Evolutionary conservation across 2,888 invertebrate genomes (phyloP).

Genomic region (Mycalesis mineus): DNA sequence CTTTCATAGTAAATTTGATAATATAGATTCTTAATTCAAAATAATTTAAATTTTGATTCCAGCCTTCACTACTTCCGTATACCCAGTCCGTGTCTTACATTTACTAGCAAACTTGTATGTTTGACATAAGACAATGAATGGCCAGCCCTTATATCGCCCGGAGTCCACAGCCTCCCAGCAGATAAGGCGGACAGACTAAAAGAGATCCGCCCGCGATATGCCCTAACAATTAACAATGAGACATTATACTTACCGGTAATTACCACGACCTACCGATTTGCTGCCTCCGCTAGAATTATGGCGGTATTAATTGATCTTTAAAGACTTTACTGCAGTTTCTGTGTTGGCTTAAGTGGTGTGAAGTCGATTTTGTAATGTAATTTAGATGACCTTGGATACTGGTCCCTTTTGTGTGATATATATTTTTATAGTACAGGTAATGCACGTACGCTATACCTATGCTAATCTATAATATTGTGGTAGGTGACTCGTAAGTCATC

Average conservation of each 20-base stretch:
- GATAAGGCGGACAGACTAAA: slow-evolving; percentile 66
- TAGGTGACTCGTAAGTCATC: too few species aligned
- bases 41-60: too few species aligned
- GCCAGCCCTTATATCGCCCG: slow-evolving; percentile 39
- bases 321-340: too few species aligned
- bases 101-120: background rate
- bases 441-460: too few species aligned
- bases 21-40: too few species aligned
- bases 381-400: too few species aligned
- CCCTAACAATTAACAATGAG: slow-evolving; percentile 76
- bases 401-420: too few species aligned
- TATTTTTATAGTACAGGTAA: too few species aligned
- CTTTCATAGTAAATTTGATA: too few species aligned
- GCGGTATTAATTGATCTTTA: slow-evolving; percentile 23
- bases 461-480: too few species aligned
- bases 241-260: slow-evolving; percentile 76
- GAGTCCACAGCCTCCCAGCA: slow-evolving; percentile 44
- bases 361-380: too few species aligned
- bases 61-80: too few species aligned
- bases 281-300: slow-evolving; percentile 53
- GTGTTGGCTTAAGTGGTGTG: background rate
- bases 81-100: background rate
- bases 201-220: slow-evolving; percentile 74
- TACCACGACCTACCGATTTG: slow-evolving; percentile 60
- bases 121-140: slow-evolving; percentile 30